Conservation (phyloP, 2,797 vertebrate genomes). For the Sebastes paucispinis region DNA sequence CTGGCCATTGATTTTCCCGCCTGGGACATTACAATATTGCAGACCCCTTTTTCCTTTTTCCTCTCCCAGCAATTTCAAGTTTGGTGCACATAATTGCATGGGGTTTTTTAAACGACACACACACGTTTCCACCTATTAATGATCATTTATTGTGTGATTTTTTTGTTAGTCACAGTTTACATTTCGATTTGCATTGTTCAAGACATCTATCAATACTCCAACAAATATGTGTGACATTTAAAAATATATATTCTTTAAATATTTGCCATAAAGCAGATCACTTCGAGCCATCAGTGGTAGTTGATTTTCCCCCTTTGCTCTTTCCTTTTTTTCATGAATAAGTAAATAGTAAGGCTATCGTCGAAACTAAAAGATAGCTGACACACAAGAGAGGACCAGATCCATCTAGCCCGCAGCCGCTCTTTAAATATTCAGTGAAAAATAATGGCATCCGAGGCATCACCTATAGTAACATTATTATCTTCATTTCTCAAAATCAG, state of each 20-base stretch:
- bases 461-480: conserved; percentile 99
- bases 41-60: conserved; percentile 64
- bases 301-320: conserved; percentile 63
- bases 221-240: neutral
- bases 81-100: conserved; percentile 60
- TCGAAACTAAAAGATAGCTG: conserved; percentile 87
- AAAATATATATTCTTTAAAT: conserved; percentile 26
- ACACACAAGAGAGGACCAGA: conserved; percentile 85
- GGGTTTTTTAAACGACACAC: conserved; percentile 37
- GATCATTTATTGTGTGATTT: conserved; percentile 45
- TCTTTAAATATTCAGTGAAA: conserved; percentile 99
- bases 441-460: conserved; percentile 97
- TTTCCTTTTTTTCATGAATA: conserved; percentile 82
- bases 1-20: conserved; percentile 88
- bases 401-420: conserved; percentile 95
- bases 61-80: conserved; percentile 65
- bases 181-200: conserved; percentile 29
- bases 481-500: conserved; percentile 99
- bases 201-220: neutral
- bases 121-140: conserved; percentile 40
- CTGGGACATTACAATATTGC: conserved; percentile 86
- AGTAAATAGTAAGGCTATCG: conserved; percentile 82
- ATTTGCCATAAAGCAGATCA: conserved; percentile 49
- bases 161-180: conserved; percentile 9
- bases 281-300: conserved; percentile 65